These are phyloP conservation scores for Lytechinus variegatus DNA, from an alignment of 35 echinoderm and acorn worm genomes.

Conservation along the genomic window DNA sequence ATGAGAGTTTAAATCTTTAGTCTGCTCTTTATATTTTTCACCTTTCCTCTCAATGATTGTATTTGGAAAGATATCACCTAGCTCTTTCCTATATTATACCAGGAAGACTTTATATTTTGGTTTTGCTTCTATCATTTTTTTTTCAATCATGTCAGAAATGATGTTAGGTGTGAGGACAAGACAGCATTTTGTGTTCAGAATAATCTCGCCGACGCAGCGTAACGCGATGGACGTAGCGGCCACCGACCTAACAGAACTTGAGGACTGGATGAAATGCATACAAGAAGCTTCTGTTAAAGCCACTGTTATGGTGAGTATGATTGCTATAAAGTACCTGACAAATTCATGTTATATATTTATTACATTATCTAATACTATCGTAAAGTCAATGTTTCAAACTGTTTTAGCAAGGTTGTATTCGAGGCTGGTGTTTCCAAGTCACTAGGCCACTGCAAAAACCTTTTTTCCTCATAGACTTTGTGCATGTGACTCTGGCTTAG, in stretches of 20 bases:
- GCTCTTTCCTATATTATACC: too few relatives aligned
- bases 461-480: too few relatives aligned
- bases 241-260: conserved; percentile 64
- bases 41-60: too few relatives aligned
- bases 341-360: not conserved
- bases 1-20: too few relatives aligned
- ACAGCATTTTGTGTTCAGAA: conserved; percentile 81
- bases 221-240: conserved; percentile 76
- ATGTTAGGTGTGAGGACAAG: conserved; percentile 60
- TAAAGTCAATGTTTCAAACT: too few relatives aligned
- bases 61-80: too few relatives aligned
- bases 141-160: conserved; percentile 60
- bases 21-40: too few relatives aligned
- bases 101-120: too few relatives aligned
- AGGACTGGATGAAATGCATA: conserved; percentile 81
- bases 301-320: conserved; percentile 78
- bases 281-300: conserved; percentile 69
- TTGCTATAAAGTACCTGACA: not conserved
- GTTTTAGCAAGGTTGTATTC: too few relatives aligned
- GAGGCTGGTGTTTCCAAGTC: too few relatives aligned
- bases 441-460: too few relatives aligned
- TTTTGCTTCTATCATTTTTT: not conserved
- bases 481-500: too few relatives aligned
- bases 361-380: not conserved
- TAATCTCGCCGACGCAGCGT: conserved; percentile 63